A percentile compares a stretch with the other conserved stretches of the same genome.
Evolutionary conservation across 2,113 vertebrate species (phyloP).

Genomic region (Nerophis lumbriciformis): DNA sequence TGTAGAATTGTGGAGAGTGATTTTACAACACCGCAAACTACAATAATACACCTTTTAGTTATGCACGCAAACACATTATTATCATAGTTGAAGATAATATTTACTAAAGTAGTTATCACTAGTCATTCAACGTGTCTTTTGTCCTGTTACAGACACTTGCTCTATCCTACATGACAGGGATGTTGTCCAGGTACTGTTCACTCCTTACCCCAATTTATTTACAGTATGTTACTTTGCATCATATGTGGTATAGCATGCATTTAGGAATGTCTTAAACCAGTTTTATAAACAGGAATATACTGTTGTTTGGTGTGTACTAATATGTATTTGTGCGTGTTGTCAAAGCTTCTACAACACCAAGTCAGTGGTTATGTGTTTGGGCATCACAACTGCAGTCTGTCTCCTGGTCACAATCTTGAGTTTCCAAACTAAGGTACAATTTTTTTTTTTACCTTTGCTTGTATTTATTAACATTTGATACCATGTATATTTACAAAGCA

Average conservation of each 20-base stretch:
- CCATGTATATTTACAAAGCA: neutral
- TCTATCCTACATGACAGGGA: slow-evolving; percentile 91
- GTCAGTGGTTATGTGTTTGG: slow-evolving; percentile 87
- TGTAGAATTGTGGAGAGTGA: too few species aligned
- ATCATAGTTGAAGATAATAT: neutral
- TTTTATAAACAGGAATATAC: neutral
- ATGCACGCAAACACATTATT: neutral
- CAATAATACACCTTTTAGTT: too few species aligned
- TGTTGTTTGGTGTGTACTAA: neutral
- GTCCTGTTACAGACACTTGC: slow-evolving; percentile 81
- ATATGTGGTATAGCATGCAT: slow-evolving; percentile 5
- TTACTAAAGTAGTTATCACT: too few species aligned
- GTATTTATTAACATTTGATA: neutral
- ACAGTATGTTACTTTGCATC: slow-evolving; percentile 6
- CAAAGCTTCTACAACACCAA: slow-evolving; percentile 88
- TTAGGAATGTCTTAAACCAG: slow-evolving; percentile 15
- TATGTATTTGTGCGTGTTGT: slow-evolving; percentile 2
- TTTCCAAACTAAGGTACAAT: slow-evolving; percentile 88
- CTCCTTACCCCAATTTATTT: neutral
- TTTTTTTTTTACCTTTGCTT: neutral
- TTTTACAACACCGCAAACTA: too few species aligned
- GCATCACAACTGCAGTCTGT: slow-evolving; percentile 87
- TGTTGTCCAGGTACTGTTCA: slow-evolving; percentile 82
- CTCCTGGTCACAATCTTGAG: slow-evolving; percentile 85
- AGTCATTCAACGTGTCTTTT: slow-evolving; percentile 7